phyloP scores from a whole-genome alignment of 2,888 invertebrate genomes.

The Brenthis hecate region DNA sequence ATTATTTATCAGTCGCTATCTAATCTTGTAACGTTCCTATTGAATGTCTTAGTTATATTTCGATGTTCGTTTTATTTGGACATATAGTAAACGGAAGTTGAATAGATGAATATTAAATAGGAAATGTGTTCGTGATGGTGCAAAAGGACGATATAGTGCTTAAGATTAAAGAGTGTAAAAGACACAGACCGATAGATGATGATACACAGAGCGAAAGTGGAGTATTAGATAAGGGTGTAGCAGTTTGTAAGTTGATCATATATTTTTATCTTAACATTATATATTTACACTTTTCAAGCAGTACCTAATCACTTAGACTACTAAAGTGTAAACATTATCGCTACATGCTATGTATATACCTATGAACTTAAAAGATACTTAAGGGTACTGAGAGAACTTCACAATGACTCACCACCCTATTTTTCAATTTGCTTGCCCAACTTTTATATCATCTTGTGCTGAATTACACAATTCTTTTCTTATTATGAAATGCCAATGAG shows the following conservation, averaged over 20 bases:
- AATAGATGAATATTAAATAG: constrained; percentile 42
- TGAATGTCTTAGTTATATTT: constrained; percentile 74
- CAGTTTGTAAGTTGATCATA: constrained; percentile 56
- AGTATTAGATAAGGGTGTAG: constrained; percentile 55
- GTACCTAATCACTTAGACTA: too few relatives aligned
- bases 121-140: constrained; percentile 42
- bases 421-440: too few relatives aligned
- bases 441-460: too few relatives aligned
- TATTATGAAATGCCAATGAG: too few relatives aligned
- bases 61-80: constrained; percentile 56
- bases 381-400: too few relatives aligned
- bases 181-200: constrained; percentile 71
- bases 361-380: too few relatives aligned
- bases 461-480: too few relatives aligned
- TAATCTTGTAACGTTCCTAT: constrained; percentile 63
- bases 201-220: constrained; percentile 73
- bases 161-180: constrained; percentile 51
- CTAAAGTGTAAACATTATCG: too few relatives aligned
- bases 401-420: too few relatives aligned
- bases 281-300: too few relatives aligned
- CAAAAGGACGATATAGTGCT: constrained; percentile 63
- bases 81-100: constrained; percentile 47
- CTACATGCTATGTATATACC: too few relatives aligned
- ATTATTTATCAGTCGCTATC: constrained; percentile 67
- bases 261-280: too few relatives aligned